Evolutionary conservation across 2,888 invertebrate species (phyloP), one percentile per base, ranked within the genome.

Genomic region (Dugesia japonica): DNA sequence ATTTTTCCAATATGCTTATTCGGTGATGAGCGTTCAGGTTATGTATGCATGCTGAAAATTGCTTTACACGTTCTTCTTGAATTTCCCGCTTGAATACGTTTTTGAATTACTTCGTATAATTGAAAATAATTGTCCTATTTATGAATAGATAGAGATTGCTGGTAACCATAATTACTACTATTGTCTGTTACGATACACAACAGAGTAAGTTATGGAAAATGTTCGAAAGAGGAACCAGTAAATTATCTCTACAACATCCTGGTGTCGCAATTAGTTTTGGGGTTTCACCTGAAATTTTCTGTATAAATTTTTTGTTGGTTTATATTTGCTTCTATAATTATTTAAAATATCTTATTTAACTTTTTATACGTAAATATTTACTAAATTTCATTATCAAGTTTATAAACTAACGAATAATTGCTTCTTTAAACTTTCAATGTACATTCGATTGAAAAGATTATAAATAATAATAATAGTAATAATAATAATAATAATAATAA

Each of bases 51-150:
- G 56, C 56, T 56, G 56, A 56, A 56, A 56, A 56, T 56, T 56
- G 56, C 56, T 56, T 56, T 56, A 56, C 56, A 56, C 56, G 56
- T 56, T 56, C 56, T 56, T n/a, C 56, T 56, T 56, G 56, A 56
- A n/a, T 56, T 56, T 56, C 56, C 56, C 56, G 56, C 56, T 56
- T 56, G 56, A 56, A 23, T 56, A 20, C 56, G 56, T 56, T 56
- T 56, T 56, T 56, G 56, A 56, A 56, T 56, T 56, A 56, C n/a
- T 56, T 56, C 20, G 17, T 56, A 56, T 56, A 56, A 56, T 56
- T 56, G 56, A 56, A 56, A 56, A 56, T 56, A 56, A 56, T 56
- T 56, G 56, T 56, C 56, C 4, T 56, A 56, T 56, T 56, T 56
- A n/a, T 56, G 23, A n/a, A 4, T 56, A 13, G 9, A 23, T 20